Conservation (phyloP, 2,888 invertebrate genomes). For the Dyspetes luteomarginatus region DNA sequence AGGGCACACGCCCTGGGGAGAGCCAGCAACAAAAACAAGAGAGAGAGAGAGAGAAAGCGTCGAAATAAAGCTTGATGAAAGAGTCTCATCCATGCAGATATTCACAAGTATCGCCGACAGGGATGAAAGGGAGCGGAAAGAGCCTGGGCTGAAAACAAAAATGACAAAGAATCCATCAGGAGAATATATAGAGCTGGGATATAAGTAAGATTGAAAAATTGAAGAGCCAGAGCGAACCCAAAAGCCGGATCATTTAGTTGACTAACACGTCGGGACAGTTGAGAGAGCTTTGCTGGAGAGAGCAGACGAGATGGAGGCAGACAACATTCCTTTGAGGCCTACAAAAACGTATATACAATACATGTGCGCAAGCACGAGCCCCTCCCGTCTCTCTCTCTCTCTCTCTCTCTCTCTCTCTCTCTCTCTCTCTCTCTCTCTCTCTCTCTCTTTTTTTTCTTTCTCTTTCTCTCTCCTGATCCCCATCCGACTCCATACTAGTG, state of each 20-base stretch:
- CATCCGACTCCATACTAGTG: too few relatives aligned
- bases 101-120: slow-evolving; percentile 51
- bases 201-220: slow-evolving; percentile 55
- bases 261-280: slow-evolving; percentile 18
- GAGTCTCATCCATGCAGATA: slow-evolving; percentile 22
- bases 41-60: slow-evolving; percentile 6
- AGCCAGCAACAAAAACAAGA: slow-evolving; percentile 7
- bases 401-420: not conserved
- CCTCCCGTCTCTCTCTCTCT: not conserved
- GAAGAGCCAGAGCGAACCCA: not conserved
- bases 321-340: slow-evolving; percentile 31
- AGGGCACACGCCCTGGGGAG: not conserved
- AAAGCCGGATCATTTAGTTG: slow-evolving; percentile 13
- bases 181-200: not conserved
- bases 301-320: not conserved
- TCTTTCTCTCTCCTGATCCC: not conserved
- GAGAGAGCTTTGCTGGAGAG: not conserved
- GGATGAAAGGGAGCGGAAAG: slow-evolving; percentile 5
- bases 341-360: not conserved
- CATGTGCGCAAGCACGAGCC: not conserved
- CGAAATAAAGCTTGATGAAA: slow-evolving; percentile 22
- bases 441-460: not conserved
- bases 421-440: slow-evolving; percentile 2
- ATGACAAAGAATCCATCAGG: not conserved
- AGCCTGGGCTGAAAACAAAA: not conserved